phyloP scores from a whole-genome alignment of 2,797 vertebrate species.

The Prionace glauca region DNA sequence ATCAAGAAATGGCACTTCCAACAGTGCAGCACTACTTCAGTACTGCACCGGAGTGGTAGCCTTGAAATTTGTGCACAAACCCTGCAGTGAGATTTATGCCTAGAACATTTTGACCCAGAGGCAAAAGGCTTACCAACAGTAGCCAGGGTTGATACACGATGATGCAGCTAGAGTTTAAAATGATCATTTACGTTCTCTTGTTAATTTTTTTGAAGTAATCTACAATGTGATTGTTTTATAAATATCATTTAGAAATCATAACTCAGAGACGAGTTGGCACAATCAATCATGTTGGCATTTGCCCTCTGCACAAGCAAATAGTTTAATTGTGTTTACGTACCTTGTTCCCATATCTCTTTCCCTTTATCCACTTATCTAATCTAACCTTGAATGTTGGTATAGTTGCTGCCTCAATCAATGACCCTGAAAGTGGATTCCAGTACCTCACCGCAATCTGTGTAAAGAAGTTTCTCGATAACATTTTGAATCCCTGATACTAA shows the following conservation, averaged over 20 bases:
- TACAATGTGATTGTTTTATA: not conserved
- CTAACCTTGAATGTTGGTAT: not conserved
- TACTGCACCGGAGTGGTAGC: not conserved
- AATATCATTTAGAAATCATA: not conserved
- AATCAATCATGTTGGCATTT: not conserved
- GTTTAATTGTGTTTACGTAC: not conserved
- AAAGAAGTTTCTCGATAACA: not conserved
- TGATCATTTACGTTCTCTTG: not conserved
- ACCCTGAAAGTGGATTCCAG: not conserved
- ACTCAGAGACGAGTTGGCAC: not conserved
- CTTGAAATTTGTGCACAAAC: not conserved
- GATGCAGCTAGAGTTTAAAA: not conserved
- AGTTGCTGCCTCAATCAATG: not conserved
- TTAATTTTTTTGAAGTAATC: not conserved
- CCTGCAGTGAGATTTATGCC: not conserved
- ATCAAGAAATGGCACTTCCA: not conserved
- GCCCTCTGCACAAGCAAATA: not conserved
- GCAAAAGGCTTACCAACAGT: not conserved
- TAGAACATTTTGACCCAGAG: not conserved
- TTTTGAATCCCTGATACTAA: not conserved
- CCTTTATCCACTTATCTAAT: not conserved
- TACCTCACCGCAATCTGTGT: not conserved
- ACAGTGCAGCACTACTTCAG: not conserved
- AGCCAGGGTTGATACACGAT: not conserved
- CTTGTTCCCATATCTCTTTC: not conserved